Base-by-base conservation (phyloP, 1,140 invertebrate genomes). In the Temnothorax curvispinosus region DNA sequence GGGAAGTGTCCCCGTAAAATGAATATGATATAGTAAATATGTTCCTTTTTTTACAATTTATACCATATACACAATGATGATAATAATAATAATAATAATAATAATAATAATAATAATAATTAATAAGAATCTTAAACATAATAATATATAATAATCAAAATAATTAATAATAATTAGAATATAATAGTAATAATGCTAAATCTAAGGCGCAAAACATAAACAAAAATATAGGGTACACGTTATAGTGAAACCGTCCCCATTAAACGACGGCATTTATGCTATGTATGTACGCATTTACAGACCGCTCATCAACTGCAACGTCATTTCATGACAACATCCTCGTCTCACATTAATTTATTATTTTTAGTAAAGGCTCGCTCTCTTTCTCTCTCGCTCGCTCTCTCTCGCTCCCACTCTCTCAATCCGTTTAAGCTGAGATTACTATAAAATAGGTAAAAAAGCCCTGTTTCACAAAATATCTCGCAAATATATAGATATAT, bases 371-470 rank as follows among this genome's bases (percentile, higher is more conserved):
- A 87, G 64, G 76, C 15, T 69, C 85, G 35, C 35, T 80, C 58
- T 87, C 81, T 60, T 52, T 54, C 44, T 81, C 74, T 74, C 74
- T 80, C 52, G 81, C 85, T 92, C 74, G 41, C 56, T 32, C 21
- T 41, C 64, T 71, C 52, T 74, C 80, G 54, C 64, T 82, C 69
- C 86, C 82, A 85, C 76, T 82, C 85, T 93, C 75, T 89, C 87
- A 85, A 91, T 90, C 87, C 82, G 84, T 91, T 90, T 87, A 91
- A 92, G 91, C 92, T 92, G 92, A 89, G 92, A 92, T 92, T 94
- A 92, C 89, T 93, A 94, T 94, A 93, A 92, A 94, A 93, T 94
- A 94, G 92, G 90, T 93, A 93, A 94, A 94, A 94, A 94, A 93
- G 92, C 91, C 91, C 91, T 92, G 89, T 82, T 93, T 93, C 91